Conservation (phyloP, 2,113 vertebrate species). For the Grammomys dolichurus region DNA sequence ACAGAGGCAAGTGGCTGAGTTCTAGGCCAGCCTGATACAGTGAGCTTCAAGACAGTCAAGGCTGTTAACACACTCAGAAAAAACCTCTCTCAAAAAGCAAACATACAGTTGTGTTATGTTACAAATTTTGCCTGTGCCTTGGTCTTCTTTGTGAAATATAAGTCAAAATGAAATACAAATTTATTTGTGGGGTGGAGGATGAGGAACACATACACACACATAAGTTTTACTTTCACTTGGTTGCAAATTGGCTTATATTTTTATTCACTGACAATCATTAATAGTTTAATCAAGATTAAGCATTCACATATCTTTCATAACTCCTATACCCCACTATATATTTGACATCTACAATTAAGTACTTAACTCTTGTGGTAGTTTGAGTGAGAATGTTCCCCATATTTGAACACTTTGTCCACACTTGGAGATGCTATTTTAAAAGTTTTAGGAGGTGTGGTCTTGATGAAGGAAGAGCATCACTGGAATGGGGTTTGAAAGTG, state of each 20-base stretch:
- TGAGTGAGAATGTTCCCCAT: background rate
- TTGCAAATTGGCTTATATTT: background rate
- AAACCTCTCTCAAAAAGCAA: background rate
- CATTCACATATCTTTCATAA: conserved; percentile 14
- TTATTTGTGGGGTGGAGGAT: background rate
- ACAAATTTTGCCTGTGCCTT: conserved; percentile 35
- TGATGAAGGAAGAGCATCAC: background rate
- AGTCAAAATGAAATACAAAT: conserved; percentile 22
- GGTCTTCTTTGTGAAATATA: conserved; percentile 38
- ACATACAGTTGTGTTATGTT: background rate
- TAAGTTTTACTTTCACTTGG: background rate
- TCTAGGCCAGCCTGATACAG: too few relatives aligned
- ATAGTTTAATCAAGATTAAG: conserved; percentile 23
- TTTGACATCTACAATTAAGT: conserved; percentile 18
- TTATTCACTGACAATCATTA: conserved; percentile 50
- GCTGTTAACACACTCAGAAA: too few relatives aligned
- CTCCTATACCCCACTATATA: background rate
- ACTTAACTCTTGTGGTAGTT: background rate
- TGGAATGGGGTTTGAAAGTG: background rate
- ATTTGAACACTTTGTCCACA: background rate
- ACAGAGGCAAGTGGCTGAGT: background rate
- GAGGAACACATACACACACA: background rate
- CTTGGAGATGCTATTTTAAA: background rate
- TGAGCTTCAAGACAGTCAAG: too few relatives aligned
- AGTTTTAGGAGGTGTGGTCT: background rate